These are phyloP conservation scores for Unio delphinus DNA, from an alignment of 2,888 invertebrate species.

Conservation along the genomic window DNA sequence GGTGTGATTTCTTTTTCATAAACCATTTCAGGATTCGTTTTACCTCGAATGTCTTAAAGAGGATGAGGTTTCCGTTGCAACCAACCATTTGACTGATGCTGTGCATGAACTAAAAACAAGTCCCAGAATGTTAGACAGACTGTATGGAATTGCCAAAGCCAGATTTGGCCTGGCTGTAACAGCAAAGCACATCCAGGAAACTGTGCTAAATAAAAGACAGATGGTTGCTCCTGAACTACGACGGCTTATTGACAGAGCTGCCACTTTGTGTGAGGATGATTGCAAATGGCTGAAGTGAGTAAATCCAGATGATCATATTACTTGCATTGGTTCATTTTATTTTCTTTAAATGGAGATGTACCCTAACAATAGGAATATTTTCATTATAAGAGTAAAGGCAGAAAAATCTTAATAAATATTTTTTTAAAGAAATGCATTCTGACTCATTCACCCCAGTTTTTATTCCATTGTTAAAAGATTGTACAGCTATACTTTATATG, in stretches of 20 bases:
- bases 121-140: constrained; percentile 9
- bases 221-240: constrained; percentile 9
- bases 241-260: constrained; percentile 37
- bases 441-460: too few species aligned
- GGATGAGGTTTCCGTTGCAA: constrained; percentile 18
- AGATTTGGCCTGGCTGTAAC: constrained; percentile 8
- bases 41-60: constrained; percentile 16
- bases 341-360: too few species aligned
- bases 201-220: constrained; percentile 17
- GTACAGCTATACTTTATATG: too few species aligned
- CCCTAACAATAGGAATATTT: too few species aligned
- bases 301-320: too few species aligned
- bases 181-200: constrained; percentile 20
- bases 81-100: constrained; percentile 18
- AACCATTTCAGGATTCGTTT: constrained; percentile 21
- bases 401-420: too few species aligned
- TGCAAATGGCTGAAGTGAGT: constrained; percentile 37
- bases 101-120: constrained; percentile 11
- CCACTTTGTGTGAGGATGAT: constrained; percentile 27
- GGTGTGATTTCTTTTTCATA: too few species aligned
- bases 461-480: too few species aligned
- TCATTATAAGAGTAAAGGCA: too few species aligned
- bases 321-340: too few species aligned
- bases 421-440: too few species aligned
- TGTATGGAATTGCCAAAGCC: constrained; percentile 10